Evolutionary conservation across 1,140 invertebrate genomes (phyloP), one percentile per base, ranked within the genome.

Genomic region (Cyphomyrmex costatus): DNA sequence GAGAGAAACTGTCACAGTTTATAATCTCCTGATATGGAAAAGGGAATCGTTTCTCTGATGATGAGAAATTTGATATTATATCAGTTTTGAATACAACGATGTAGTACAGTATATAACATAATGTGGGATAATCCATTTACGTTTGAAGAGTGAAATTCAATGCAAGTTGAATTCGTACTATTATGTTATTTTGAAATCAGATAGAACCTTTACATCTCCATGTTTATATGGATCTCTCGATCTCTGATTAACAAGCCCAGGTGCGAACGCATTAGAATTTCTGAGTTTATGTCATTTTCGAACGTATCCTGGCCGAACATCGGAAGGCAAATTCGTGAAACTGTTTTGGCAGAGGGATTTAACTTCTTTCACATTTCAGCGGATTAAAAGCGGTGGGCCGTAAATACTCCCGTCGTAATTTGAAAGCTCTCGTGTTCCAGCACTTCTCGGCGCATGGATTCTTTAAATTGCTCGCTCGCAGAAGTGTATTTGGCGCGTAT

Each of bases 401-500:
- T 60, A 82, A 82, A 73, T 82, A 60, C 30, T 80, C 27, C 42
- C 36, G 24, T 58, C 21, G 51, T 82, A 82, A 73, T 83, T 83
- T 74, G 68, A 83, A 83, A 83, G 68, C 79, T 49, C 42, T 60
- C 66, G 7, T 70, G 27, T 66, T 16, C 27, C 36, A 36, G 33
- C 36, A 24, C 24, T 42, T 4, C 27, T 19, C 66, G 46, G 30
- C 46, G 30, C n/a, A n/a, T 24, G 79, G 53, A 73, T 61, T 70
- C 19, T 83, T 74, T 21, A 74, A 83, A 49, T 49, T 73, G 24
- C 16, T 30, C n/a, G 19, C n/a, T 10, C 42, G 19, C 24, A 12
- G 77, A 30, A 14, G 30, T 46, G 27, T n/a, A 49, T 12, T 42
- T 12, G 68, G 36, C 36, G 24, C 8, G 8, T 33, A 61, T 74